These are phyloP conservation scores for Ictalurus punctatus DNA, from an alignment of 2,113 vertebrate species.

Conservation along the genomic window DNA sequence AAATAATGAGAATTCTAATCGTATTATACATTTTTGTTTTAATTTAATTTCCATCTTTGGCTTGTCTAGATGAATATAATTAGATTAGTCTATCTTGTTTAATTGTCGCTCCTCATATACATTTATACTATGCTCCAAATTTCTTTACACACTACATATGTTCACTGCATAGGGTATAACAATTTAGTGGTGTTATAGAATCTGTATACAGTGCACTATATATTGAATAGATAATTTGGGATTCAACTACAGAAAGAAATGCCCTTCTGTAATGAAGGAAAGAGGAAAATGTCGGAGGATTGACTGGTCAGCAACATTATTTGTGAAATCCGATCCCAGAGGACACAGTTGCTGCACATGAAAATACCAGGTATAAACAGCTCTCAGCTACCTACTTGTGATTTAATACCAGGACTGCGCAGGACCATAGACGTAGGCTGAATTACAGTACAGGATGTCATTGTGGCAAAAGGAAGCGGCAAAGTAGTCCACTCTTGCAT, in stretches of 20 bases:
- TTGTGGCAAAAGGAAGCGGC: not conserved
- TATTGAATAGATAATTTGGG: not conserved
- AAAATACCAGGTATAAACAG: not conserved
- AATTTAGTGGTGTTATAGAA: not conserved
- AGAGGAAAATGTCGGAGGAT: not conserved
- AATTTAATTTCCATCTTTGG: not conserved
- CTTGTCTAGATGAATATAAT: not conserved
- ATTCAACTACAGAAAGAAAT: not conserved
- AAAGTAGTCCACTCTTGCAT: not conserved
- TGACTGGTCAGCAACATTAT: not conserved
- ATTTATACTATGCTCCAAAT: not conserved
- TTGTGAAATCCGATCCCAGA: not conserved
- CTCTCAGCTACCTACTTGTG: not conserved
- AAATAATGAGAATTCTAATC: not conserved
- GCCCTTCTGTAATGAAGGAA: not conserved
- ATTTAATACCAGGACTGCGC: not conserved
- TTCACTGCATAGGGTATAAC: not conserved
- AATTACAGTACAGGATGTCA: not conserved
- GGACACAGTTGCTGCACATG: not conserved
- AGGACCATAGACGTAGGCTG: not conserved
- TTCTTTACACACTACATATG: not conserved
- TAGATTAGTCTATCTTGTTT: not conserved
- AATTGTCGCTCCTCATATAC: not conserved
- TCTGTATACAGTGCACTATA: not conserved
- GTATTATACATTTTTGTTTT: not conserved